Conservation (phyloP, 1,140 invertebrate species). For the Parapsyche elsis region DNA sequence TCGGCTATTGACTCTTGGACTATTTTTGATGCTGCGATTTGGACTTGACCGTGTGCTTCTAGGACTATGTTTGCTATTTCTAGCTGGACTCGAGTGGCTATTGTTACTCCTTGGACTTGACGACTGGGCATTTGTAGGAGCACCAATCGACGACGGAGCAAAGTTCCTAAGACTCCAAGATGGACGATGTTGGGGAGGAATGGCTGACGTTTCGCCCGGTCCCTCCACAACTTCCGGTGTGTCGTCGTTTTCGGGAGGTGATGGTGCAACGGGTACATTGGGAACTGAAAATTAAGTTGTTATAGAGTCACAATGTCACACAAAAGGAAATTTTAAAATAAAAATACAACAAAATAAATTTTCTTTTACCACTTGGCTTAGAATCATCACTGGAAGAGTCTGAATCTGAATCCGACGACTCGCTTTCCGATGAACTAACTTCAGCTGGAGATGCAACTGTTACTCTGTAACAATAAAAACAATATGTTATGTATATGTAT, state of each 20-base stretch:
- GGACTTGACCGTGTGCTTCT: conserved; percentile 26
- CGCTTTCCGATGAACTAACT: conserved; percentile 62
- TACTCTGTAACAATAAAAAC: conserved; percentile 52
- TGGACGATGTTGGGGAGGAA: conserved; percentile 57
- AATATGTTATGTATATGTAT: too few relatives aligned
- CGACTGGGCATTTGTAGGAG: not conserved
- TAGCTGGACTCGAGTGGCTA: conserved; percentile 12
- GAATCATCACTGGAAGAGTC: conserved; percentile 65
- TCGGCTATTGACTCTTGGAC: conserved; percentile 27
- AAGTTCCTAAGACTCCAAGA: conserved; percentile 65
- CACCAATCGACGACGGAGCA: conserved; percentile 58
- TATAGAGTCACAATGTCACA: not conserved
- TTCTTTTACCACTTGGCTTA: conserved; percentile 45
- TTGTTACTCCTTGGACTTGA: conserved; percentile 14
- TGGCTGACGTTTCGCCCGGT: conserved; percentile 45
- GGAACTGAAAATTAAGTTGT: conserved; percentile 34
- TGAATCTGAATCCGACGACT: conserved; percentile 62
- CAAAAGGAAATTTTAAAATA: not conserved
- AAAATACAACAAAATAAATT: conserved; percentile 1
- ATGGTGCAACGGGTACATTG: conserved; percentile 37
- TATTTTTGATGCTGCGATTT: conserved; percentile 5
- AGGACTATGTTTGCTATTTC: conserved; percentile 35
- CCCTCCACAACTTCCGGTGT: conserved; percentile 58
- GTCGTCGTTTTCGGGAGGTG: conserved; percentile 51
- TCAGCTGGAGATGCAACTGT: conserved; percentile 58